phyloP scores from a whole-genome alignment of 2,113 vertebrate genomes.

The Cinclus mexicanus region DNA sequence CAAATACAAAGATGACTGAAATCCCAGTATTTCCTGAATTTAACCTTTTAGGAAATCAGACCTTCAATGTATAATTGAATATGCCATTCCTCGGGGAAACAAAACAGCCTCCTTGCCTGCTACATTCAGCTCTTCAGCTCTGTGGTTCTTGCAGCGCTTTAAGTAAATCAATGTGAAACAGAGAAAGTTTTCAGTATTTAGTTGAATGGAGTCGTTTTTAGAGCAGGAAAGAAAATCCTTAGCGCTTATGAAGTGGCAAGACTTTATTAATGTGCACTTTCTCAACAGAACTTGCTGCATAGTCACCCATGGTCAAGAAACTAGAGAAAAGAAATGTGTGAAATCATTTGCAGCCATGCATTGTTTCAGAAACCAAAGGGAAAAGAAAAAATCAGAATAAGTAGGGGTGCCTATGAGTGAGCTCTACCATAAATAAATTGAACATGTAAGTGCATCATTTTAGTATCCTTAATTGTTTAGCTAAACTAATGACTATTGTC shows the following conservation, averaged over 20 bases:
- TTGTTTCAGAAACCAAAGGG: neutral
- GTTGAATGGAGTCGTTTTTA: neutral
- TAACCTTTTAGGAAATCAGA: constrained; percentile 16
- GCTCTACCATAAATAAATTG: neutral
- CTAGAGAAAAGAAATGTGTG: neutral
- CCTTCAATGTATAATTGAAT: neutral
- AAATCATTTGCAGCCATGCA: neutral
- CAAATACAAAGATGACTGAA: neutral
- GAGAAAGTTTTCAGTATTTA: neutral
- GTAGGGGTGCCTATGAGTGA: neutral
- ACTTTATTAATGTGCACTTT: neutral
- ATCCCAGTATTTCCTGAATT: constrained; percentile 18
- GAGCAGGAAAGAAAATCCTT: neutral
- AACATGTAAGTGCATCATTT: neutral
- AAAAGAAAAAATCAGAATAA: neutral
- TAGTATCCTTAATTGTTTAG: neutral
- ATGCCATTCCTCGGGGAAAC: neutral
- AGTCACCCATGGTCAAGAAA: neutral
- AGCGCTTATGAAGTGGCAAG: neutral
- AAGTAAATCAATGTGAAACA: neutral
- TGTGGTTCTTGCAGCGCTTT: neutral
- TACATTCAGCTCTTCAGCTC: neutral
- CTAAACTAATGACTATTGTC: neutral
- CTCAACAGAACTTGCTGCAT: neutral
- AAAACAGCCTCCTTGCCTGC: neutral